Evolutionary conservation across 2,888 invertebrate genomes (phyloP).

Genomic region (Ischnura elegans): DNA sequence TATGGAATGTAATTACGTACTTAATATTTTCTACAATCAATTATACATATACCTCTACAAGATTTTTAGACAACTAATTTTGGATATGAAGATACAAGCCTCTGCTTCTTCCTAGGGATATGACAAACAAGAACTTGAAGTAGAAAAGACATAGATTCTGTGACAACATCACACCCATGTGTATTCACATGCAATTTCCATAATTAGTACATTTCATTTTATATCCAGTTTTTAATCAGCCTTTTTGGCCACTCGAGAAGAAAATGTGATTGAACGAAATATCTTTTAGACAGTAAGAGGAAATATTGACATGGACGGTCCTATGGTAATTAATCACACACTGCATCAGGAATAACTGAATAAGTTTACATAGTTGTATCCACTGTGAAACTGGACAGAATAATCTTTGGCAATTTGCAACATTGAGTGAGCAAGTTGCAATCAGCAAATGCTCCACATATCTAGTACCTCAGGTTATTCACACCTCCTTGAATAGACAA

Average conservation of each 20-base stretch:
- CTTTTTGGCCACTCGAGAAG: background rate
- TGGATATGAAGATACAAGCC: slow-evolving; percentile 51
- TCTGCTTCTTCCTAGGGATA: slow-evolving; percentile 66
- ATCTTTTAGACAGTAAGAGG: background rate
- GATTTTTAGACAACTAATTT: slow-evolving; percentile 47
- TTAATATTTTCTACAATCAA: slow-evolving; percentile 59
- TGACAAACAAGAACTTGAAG: slow-evolving; percentile 63
- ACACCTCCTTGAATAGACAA: slow-evolving; percentile 33
- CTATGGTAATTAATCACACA: slow-evolving; percentile 63
- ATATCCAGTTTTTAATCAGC: background rate
- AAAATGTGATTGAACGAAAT: background rate
- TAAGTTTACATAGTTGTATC: slow-evolving; percentile 41
- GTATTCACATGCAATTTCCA: slow-evolving; percentile 46
- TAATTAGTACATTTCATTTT: background rate
- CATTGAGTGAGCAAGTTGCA: slow-evolving; percentile 43
- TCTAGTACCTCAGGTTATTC: slow-evolving; percentile 23
- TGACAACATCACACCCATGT: slow-evolving; percentile 53
- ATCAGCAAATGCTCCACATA: slow-evolving; percentile 33
- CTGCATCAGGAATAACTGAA: slow-evolving; percentile 30
- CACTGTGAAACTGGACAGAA: slow-evolving; percentile 27
- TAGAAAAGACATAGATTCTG: slow-evolving; percentile 47
- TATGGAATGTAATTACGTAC: slow-evolving; percentile 62
- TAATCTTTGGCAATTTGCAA: slow-evolving; percentile 62
- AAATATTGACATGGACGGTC: slow-evolving; percentile 57
- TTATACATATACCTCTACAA: slow-evolving; percentile 54